These are phyloP conservation scores for Theonella swinhoei DNA, from an alignment of 37 sponge, comb jelly and placozoan species.

Conservation along the genomic window DNA sequence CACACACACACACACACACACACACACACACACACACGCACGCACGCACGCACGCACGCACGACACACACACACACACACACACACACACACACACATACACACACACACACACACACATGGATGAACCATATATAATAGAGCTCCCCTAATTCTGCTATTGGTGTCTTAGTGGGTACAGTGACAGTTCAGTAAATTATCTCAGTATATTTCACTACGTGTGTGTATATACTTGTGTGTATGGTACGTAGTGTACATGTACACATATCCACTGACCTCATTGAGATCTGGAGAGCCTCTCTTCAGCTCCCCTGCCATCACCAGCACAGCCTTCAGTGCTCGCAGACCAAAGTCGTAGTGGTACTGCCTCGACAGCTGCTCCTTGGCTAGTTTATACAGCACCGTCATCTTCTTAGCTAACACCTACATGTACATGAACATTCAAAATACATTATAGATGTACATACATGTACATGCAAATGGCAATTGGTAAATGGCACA, in stretches of 20 bases:
- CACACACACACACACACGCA: too few species aligned
- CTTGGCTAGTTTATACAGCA: conserved; percentile 94
- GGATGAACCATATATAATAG: too few species aligned
- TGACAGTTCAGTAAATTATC: neutral
- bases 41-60: too few species aligned
- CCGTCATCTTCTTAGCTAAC: conserved; percentile 99
- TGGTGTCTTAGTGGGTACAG: too few species aligned
- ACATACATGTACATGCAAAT: neutral
- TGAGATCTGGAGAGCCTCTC: conserved; percentile 94
- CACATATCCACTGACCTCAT: conserved; percentile 54
- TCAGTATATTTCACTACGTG: neutral
- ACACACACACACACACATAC: too few species aligned
- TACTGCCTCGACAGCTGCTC: conserved; percentile 97
- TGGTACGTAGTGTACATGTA: too few species aligned
- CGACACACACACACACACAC: too few species aligned
- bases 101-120: too few species aligned
- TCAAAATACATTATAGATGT: neutral
- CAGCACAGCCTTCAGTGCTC: conserved; percentile 99
- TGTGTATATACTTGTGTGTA: neutral
- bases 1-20: too few species aligned
- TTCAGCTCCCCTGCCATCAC: conserved; percentile 99
- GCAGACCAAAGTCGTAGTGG: conserved; percentile 99
- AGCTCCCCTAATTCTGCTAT: too few species aligned
- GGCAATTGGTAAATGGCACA: too few species aligned
- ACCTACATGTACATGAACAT: conserved; percentile 37